These are phyloP conservation scores for Oscheius onirici DNA, from an alignment of 2,888 invertebrate species.

Conservation along the genomic window DNA sequence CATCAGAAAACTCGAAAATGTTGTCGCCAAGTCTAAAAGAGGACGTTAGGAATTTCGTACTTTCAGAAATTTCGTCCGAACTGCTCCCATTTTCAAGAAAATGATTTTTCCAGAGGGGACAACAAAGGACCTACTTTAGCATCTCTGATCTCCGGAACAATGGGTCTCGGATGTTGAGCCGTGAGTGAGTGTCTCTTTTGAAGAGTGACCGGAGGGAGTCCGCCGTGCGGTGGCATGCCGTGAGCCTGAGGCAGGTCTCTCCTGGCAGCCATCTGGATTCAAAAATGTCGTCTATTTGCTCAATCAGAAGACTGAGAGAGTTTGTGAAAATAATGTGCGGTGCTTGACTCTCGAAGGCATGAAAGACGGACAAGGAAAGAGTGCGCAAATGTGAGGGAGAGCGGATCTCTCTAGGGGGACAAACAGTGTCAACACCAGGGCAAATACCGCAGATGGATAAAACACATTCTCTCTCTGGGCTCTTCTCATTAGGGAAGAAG, in stretches of 20 bases:
- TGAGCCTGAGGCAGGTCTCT: constrained; percentile 7
- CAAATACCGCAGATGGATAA: constrained; percentile 11
- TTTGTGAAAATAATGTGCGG: constrained; percentile 7
- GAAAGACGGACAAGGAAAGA: constrained; percentile 15
- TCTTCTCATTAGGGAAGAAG: constrained; percentile 5
- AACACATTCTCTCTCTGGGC: background rate
- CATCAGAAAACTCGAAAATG: too few relatives aligned
- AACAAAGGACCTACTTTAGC: constrained; percentile 18
- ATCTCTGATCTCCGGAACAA: constrained; percentile 33
- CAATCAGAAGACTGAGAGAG: background rate
- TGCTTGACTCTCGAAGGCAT: constrained; percentile 8
- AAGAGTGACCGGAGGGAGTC: constrained; percentile 21
- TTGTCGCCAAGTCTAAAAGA: too few relatives aligned
- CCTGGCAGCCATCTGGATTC: too few relatives aligned
- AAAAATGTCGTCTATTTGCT: constrained; percentile 5
- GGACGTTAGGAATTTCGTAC: too few relatives aligned
- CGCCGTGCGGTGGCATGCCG: background rate
- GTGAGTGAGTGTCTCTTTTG: constrained; percentile 32
- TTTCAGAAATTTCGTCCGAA: too few relatives aligned
- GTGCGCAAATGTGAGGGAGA: constrained; percentile 26
- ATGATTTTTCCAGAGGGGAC: too few relatives aligned
- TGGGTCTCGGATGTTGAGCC: constrained; percentile 15
- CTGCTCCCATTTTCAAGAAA: too few relatives aligned
- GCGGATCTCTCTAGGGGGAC: constrained; percentile 26
- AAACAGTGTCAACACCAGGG: constrained; percentile 32